These are phyloP conservation scores for Sciurus carolinensis DNA, from an alignment of 2,797 vertebrate species.

Conservation along the genomic window DNA sequence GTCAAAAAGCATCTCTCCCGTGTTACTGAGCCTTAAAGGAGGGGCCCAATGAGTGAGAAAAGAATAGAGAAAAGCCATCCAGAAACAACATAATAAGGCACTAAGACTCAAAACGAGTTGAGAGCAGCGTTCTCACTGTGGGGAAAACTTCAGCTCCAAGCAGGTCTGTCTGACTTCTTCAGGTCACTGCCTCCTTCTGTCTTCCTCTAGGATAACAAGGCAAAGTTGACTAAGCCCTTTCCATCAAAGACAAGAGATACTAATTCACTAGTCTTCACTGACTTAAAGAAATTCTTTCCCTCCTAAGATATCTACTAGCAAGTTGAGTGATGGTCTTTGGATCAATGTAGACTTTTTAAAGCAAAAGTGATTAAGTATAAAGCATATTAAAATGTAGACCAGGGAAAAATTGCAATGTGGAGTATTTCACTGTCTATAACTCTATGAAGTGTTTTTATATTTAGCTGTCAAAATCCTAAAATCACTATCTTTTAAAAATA, in stretches of 20 bases:
- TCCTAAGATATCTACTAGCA: constrained; percentile 74
- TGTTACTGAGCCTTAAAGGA: constrained; percentile 87
- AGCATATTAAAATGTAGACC: background rate
- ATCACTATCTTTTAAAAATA: constrained; percentile 24
- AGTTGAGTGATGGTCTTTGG: constrained; percentile 78
- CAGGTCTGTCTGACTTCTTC: background rate
- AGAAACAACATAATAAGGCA: constrained; percentile 84
- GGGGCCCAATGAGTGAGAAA: constrained; percentile 88
- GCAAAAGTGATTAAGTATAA: constrained; percentile 38
- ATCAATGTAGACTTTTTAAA: constrained; percentile 74
- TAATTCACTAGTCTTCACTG: constrained; percentile 79
- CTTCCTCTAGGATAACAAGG: background rate
- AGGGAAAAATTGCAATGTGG: background rate
- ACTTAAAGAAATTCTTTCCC: constrained; percentile 78
- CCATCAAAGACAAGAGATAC: constrained; percentile 59
- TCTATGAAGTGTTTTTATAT: background rate
- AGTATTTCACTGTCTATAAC: background rate
- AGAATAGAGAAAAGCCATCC: constrained; percentile 86
- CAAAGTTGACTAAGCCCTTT: background rate
- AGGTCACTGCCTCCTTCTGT: accelerated
- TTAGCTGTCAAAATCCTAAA: constrained; percentile 40
- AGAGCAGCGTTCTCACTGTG: constrained; percentile 19
- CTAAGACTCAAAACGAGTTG: constrained; percentile 28
- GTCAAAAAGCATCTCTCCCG: constrained; percentile 96
- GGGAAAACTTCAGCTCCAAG: constrained; percentile 56